Conservation (phyloP, 92 coral and sea anemone species). For the Porites cylindrica region DNA sequence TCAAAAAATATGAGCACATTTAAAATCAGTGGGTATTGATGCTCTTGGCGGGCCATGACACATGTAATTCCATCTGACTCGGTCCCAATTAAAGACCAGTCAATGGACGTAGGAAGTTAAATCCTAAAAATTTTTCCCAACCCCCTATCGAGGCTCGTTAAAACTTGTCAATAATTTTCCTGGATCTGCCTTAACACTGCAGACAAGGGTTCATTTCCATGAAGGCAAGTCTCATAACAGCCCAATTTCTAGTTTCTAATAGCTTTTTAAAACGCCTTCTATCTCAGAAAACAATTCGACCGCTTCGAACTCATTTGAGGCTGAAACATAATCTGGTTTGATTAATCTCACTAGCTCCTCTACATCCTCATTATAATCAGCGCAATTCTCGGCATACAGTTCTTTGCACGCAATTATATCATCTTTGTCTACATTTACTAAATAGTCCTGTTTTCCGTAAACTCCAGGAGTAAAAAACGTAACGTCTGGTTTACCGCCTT, state of each 20-base stretch:
- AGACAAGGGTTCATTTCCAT: not conserved
- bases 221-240: not conserved
- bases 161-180: not conserved
- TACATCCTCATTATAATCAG: slow-evolving; percentile 19
- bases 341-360: slow-evolving; percentile 61
- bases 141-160: not conserved
- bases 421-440: slow-evolving; percentile 50
- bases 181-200: not conserved
- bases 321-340: slow-evolving; percentile 47
- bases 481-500: slow-evolving; percentile 65
- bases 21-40: not conserved
- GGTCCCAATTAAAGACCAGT: not conserved
- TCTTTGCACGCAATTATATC: slow-evolving; percentile 51
- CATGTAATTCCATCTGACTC: not conserved
- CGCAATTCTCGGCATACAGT: slow-evolving; percentile 43
- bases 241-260: slow-evolving; percentile 1
- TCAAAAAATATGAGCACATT: not conserved
- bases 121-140: not conserved
- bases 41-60: not conserved
- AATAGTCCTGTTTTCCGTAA: slow-evolving; percentile 39
- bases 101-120: not conserved
- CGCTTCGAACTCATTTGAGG: slow-evolving; percentile 42
- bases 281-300: slow-evolving; percentile 16
- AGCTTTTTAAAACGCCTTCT: no score
- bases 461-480: slow-evolving; percentile 59